Percentiles rank a stretch among this genome's conserved stretches.
These are phyloP conservation scores for Odontamblyopus rebecca DNA, from an alignment of 2,797 vertebrate species.

Conservation along the genomic window DNA sequence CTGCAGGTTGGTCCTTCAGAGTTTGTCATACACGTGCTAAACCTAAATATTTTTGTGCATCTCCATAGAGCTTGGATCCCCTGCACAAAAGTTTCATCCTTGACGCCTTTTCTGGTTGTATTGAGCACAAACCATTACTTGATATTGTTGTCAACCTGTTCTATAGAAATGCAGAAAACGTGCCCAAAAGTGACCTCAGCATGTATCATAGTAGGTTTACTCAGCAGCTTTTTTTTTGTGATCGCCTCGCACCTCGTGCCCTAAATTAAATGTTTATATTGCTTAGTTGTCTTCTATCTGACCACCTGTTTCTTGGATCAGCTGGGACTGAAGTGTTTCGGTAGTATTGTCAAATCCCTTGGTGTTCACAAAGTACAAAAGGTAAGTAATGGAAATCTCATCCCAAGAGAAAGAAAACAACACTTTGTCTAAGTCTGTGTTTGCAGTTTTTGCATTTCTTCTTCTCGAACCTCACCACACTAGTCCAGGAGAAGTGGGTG, in stretches of 20 bases:
- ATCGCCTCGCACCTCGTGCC: not conserved
- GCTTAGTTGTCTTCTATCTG: constrained; percentile 88
- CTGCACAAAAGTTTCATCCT: constrained; percentile 77
- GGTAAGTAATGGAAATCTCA: constrained; percentile 69
- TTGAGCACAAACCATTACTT: constrained; percentile 80
- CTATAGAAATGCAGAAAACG: constrained; percentile 75
- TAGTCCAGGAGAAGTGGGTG: constrained; percentile 90
- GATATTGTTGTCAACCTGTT: constrained; percentile 83
- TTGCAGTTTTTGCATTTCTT: constrained; percentile 90
- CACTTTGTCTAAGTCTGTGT: constrained; percentile 15
- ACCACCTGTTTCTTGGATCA: constrained; percentile 84
- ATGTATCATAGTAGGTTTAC: constrained; percentile 81
- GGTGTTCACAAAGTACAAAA: constrained; percentile 80
- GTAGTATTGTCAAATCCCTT: constrained; percentile 82
- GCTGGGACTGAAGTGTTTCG: constrained; percentile 81
- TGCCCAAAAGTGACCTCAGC: constrained; percentile 74
- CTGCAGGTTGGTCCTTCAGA: constrained; percentile 76
- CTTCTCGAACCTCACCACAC: constrained; percentile 84
- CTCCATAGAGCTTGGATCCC: constrained; percentile 67
- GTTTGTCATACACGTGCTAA: not conserved
- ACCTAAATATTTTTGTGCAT: not conserved
- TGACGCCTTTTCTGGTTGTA: constrained; percentile 83
- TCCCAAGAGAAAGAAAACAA: not conserved
- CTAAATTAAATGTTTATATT: not conserved
- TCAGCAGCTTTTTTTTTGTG: not conserved